These are phyloP conservation scores for Macrostomum lignano DNA, from an alignment of 1,140 invertebrate genomes.

Conservation along the genomic window DNA sequence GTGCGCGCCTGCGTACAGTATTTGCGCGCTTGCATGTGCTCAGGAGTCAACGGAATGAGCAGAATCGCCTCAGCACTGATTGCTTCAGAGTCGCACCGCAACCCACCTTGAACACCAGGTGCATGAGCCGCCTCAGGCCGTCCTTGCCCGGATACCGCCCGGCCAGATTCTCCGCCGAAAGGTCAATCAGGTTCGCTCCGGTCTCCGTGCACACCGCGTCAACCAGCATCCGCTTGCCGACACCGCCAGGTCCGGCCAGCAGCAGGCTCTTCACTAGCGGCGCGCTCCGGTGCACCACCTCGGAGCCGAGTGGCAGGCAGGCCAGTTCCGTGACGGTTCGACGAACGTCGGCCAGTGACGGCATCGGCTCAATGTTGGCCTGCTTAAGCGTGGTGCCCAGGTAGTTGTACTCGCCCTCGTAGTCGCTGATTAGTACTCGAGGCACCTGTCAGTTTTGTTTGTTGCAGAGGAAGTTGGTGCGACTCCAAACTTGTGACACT, in stretches of 20 bases:
- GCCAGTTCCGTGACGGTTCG: constrained; percentile 59
- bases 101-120: constrained; percentile 40
- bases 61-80: too few relatives aligned
- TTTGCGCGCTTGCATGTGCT: too few relatives aligned
- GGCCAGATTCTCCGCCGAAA: too few relatives aligned
- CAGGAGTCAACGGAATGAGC: too few relatives aligned
- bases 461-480: too few relatives aligned
- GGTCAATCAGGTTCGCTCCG: constrained; percentile 59
- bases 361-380: constrained; percentile 32
- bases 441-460: too few relatives aligned
- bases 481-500: too few relatives aligned
- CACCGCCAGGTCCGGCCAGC: constrained; percentile 45
- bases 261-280: constrained; percentile 56
- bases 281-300: too few relatives aligned
- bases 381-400: constrained; percentile 29
- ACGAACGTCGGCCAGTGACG: constrained; percentile 46
- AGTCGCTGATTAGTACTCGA: constrained; percentile 39
- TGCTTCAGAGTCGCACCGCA: too few relatives aligned
- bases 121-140: constrained; percentile 65
- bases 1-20: too few relatives aligned
- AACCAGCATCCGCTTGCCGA: constrained; percentile 59
- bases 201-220: constrained; percentile 58
- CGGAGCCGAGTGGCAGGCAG: constrained; percentile 54
- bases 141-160: constrained; percentile 79
- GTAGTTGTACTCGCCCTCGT: constrained; percentile 50